Evolutionary conservation across 2,888 invertebrate genomes (phyloP).

Genomic region (Lithophane ornitopus): DNA sequence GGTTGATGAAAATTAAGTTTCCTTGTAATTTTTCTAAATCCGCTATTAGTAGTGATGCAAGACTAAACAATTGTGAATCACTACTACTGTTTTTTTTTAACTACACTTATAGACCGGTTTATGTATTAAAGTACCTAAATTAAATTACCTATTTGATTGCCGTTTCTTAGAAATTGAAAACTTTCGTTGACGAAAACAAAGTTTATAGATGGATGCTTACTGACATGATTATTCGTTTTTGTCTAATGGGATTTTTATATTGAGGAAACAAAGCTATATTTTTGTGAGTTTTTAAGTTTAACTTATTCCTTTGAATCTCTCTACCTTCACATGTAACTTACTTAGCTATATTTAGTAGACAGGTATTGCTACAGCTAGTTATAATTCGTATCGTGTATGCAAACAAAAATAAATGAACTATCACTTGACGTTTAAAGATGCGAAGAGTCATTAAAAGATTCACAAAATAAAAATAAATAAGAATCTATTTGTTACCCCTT

Average conservation of each 20-base stretch:
- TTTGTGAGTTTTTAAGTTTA: background rate
- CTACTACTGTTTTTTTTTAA: background rate
- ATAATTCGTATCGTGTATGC: slow-evolving; percentile 5
- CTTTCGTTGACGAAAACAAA: slow-evolving; percentile 5
- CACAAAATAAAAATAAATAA: slow-evolving; percentile 56
- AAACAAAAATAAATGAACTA: slow-evolving; percentile 4
- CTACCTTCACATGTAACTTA: background rate
- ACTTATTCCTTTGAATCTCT: background rate
- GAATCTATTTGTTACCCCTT: slow-evolving; percentile 43
- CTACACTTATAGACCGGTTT: background rate
- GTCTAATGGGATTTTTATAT: background rate
- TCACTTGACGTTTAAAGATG: slow-evolving; percentile 5
- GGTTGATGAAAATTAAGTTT: background rate
- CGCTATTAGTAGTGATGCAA: too few species aligned
- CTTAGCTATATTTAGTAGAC: background rate
- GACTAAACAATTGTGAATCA: background rate
- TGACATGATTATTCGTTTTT: background rate
- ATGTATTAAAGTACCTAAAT: background rate
- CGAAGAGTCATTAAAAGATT: slow-evolving; percentile 34
- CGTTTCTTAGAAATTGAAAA: background rate
- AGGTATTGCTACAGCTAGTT: background rate
- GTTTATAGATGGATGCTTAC: background rate
- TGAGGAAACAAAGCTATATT: background rate
- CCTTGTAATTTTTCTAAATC: background rate
- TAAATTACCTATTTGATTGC: background rate